Evolutionary conservation across 2,888 invertebrate species (phyloP), one percentile per base, ranked within the genome.

Genomic region (Sepiola atlantica): DNA sequence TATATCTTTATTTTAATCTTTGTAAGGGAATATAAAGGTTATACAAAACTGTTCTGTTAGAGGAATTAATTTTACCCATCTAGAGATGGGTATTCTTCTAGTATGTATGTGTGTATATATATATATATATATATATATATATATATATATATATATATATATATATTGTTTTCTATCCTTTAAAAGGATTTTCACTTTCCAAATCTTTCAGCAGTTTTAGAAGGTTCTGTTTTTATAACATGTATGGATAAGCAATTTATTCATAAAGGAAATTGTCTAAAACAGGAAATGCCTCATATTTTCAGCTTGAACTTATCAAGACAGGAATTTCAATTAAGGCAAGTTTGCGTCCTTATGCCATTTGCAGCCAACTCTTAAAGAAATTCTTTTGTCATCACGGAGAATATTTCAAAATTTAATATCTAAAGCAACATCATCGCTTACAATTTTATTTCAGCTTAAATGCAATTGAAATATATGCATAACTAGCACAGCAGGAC

Each of bases 241-340:
- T 77, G n/a, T 32, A 77, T 77, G 32, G 77, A 32, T 77, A 77
- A 77, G 77, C n/a, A 77, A 77, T 32, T 77, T 77, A 12, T 32
- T n/a, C 77, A 77, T n/a, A 77, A n/a, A 77, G 77, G 32, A 77
- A 77, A 77, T 77, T 77, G n/a, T 77, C 77, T 77, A n/a, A n/a
- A 77, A 77, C 77, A 77, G 77, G 77, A 77, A 77, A 77, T 77
- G 77, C 77, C 77, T n/a, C 77, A 1, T 32, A 77, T 77, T 77
- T 77, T n/a, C 77, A 77, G n/a, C 77, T 77, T 77, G 77, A 77
- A 77, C n/a, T 77, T 77, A 77, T 77, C 32, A 77, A 77, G 77
- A 77, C 16, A 77, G 32, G 77, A 77, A 77, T 77, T 77, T 77
- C 77, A 77, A 77, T 77, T 77, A 77, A 77, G n/a, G n/a, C 77